Evolutionary conservation across 2,797 vertebrate genomes (phyloP).

Genomic region (Balearica regulorum): DNA sequence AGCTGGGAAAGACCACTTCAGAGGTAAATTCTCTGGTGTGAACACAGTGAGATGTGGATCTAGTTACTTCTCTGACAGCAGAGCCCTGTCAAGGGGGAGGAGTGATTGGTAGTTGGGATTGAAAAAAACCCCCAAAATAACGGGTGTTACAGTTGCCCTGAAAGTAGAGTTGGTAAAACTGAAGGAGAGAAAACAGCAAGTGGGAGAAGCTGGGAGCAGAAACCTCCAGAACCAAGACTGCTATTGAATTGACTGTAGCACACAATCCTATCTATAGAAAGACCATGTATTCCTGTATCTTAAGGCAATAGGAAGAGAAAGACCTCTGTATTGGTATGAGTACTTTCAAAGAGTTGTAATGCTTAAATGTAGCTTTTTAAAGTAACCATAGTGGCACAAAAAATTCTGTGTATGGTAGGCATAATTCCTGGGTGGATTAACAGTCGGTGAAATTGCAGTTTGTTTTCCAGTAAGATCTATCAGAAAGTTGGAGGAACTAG

Average conservation of each 20-base stretch:
- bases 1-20: not conserved
- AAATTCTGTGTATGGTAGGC: not conserved
- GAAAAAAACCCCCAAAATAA: not conserved
- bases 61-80: not conserved
- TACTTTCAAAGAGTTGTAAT: not conserved
- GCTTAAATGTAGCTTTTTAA: not conserved
- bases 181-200: not conserved
- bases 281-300: not conserved
- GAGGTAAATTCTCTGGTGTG: not conserved
- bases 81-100: not conserved
- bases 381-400: not conserved
- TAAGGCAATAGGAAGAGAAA: not conserved
- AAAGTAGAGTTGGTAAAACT: not conserved
- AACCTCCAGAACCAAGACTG: not conserved
- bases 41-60: not conserved
- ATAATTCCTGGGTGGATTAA: not conserved
- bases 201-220: not conserved
- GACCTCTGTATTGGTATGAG: not conserved
- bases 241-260: not conserved
- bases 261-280: not conserved
- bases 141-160: not conserved
- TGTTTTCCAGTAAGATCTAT: not conserved
- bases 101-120: not conserved
- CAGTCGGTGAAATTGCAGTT: not conserved
- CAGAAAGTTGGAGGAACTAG: not conserved